A percentile compares a stretch with the other conserved stretches of the same genome.
Conservation (phyloP, 2,888 invertebrate genomes). For the Lasioglossum figueresi region DNA sequence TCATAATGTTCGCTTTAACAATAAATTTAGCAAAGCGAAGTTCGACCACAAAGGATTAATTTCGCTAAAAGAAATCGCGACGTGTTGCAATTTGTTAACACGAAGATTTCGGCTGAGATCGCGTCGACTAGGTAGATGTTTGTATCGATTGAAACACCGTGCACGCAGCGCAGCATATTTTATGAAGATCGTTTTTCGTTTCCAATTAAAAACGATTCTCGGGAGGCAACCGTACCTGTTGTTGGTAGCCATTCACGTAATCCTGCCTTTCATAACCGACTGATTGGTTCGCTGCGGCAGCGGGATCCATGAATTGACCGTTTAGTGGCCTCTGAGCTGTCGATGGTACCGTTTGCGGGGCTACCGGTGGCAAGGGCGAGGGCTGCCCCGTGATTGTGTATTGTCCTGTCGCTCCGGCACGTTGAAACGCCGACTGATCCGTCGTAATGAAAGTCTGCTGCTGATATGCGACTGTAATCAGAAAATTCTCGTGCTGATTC, state of each 20-base stretch:
- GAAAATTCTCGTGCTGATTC: constrained; percentile 59
- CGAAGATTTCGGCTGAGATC: neutral
- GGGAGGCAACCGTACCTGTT: constrained; percentile 78
- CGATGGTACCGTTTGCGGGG: constrained; percentile 77
- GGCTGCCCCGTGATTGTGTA: constrained; percentile 82
- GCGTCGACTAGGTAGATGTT: neutral
- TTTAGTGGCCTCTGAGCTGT: constrained; percentile 81
- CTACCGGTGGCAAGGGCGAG: constrained; percentile 80
- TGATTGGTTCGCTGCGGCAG: constrained; percentile 79
- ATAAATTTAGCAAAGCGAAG: too few relatives aligned
- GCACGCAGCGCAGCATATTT: neutral
- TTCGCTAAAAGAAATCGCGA: neutral
- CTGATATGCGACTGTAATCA: constrained; percentile 81
- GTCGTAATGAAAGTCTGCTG: constrained; percentile 83
- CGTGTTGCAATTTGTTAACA: neutral
- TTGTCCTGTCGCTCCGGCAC: constrained; percentile 81
- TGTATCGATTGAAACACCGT: neutral
- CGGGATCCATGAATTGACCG: constrained; percentile 83
- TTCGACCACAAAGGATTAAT: neutral
- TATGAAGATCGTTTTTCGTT: constrained; percentile 19
- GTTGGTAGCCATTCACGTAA: constrained; percentile 84
- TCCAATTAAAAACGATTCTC: constrained; percentile 46
- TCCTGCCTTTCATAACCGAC: constrained; percentile 83
- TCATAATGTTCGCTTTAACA: too few relatives aligned
- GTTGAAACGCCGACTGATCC: constrained; percentile 83